Percentiles rank a stretch among this genome's conserved stretches.
Evolutionary conservation across 30 jellyfish, hydroid and myxozoan genomes (phyloP).

Genomic region (Clytia hemisphaerica): DNA sequence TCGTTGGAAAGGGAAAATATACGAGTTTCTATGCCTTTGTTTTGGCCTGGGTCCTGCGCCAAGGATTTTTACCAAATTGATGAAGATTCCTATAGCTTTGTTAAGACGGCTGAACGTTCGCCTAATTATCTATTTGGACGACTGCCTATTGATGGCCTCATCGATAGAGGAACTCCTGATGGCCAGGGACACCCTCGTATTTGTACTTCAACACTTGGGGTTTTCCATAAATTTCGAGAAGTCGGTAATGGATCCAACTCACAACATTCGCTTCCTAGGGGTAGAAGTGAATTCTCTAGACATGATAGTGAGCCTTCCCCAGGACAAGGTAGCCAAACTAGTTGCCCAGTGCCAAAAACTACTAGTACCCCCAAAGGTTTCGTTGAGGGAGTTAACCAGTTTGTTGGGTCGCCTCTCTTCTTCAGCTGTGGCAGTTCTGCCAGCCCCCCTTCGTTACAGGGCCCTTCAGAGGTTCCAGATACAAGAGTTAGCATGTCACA

Average conservation of each 20-base stretch:
- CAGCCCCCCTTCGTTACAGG: constrained; percentile 13
- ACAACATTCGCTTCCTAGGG: constrained; percentile 30
- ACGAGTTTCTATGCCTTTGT: neutral
- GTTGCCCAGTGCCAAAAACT: constrained; percentile 9
- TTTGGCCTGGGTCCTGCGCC: neutral
- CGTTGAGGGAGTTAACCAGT: constrained; percentile 15
- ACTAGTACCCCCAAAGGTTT: neutral
- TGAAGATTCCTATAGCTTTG: neutral
- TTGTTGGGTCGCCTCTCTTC: constrained; percentile 24
- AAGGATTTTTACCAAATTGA: neutral
- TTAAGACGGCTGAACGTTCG: neutral
- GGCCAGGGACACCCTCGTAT: neutral
- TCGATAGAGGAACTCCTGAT: neutral
- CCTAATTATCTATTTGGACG: neutral
- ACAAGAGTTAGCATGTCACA: neutral
- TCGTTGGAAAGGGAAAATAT: too few species aligned
- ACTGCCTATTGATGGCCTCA: neutral
- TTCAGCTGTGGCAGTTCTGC: constrained; percentile 30
- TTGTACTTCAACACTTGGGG: constrained; percentile 14
- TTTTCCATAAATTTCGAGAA: constrained; percentile 8
- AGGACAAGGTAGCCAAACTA: constrained; percentile 11
- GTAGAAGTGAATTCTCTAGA: constrained; percentile 23
- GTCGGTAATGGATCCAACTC: constrained; percentile 23
- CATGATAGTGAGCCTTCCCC: constrained; percentile 13
- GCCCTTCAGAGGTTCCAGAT: constrained; percentile 12